Conservation (phyloP, 1,140 invertebrate species). For the Anastatus disparis region DNA sequence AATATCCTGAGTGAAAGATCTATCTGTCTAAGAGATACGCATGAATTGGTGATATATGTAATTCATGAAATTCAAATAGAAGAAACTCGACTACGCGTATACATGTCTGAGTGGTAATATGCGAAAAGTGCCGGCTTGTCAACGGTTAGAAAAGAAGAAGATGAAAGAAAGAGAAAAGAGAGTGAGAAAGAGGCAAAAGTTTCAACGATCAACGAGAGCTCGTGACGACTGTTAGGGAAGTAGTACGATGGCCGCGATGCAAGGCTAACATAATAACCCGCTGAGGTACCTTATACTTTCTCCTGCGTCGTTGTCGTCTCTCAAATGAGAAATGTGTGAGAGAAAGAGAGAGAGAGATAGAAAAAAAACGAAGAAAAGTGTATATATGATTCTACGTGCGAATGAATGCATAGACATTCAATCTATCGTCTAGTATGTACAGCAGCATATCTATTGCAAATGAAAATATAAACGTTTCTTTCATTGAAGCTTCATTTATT, state of each 20-base stretch:
- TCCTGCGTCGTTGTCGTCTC: no score
- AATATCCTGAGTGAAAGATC: background rate
- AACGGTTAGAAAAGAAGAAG: slow-evolving; percentile 30
- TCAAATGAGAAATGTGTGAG: no score
- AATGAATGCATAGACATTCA: slow-evolving; percentile 12
- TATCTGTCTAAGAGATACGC: background rate
- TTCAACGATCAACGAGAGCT: slow-evolving; percentile 19
- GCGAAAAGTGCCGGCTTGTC: slow-evolving; percentile 30
- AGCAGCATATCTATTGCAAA: no score
- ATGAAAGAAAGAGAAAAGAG: slow-evolving; percentile 32
- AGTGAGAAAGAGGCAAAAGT: slow-evolving; percentile 20
- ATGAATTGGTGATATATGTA: background rate
- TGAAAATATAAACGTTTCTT: slow-evolving; percentile 11
- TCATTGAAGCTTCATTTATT: no score
- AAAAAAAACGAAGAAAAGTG: no score
- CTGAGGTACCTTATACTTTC: slow-evolving; percentile 54
- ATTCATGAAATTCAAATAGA: slow-evolving; percentile 27
- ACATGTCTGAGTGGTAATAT: slow-evolving; percentile 1
- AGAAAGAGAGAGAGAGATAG: no score
- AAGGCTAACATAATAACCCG: slow-evolving; percentile 59
- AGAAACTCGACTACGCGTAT: slow-evolving; percentile 22
- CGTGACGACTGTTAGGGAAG: slow-evolving; percentile 51
- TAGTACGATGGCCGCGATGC: slow-evolving; percentile 61
- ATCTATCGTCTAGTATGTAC: no score
- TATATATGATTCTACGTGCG: no score